phyloP scores from a whole-genome alignment of 2,888 invertebrate genomes.

The Gonocerus acuteangulatus region DNA sequence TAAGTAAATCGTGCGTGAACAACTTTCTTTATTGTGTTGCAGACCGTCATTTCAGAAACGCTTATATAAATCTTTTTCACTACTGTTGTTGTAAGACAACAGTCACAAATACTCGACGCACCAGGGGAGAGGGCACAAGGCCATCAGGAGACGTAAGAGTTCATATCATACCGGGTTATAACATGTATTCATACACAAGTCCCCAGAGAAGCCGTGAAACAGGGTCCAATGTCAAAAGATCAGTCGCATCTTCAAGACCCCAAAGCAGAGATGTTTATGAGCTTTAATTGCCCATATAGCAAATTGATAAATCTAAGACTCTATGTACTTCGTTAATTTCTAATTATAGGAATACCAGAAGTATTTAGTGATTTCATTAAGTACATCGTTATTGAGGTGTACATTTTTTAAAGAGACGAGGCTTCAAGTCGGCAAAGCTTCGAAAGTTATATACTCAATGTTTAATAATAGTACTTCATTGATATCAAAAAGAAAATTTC shows the following conservation, averaged over 20 bases:
- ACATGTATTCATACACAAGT: conserved; percentile 57
- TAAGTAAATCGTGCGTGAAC: conserved; percentile 60
- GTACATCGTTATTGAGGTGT: no score
- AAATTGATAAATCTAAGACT: not conserved
- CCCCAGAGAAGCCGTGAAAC: conserved; percentile 46
- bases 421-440: no score
- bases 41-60: conserved; percentile 61
- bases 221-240: conserved; percentile 33
- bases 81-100: conserved; percentile 75
- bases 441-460: no score
- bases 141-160: conserved; percentile 59
- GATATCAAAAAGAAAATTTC: no score
- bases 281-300: conserved; percentile 24
- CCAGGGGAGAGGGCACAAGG: conserved; percentile 48
- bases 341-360: no score
- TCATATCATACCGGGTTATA: conserved; percentile 65
- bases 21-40: conserved; percentile 57
- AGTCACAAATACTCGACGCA: conserved; percentile 56
- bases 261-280: conserved; percentile 33
- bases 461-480: no score
- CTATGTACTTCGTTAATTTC: no score
- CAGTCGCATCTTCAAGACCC: conserved; percentile 42
- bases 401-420: no score
- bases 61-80: conserved; percentile 65
- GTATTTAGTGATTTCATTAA: no score